These are phyloP conservation scores for Allobates femoralis DNA, from an alignment of 2,797 vertebrate genomes.

Conservation along the genomic window DNA sequence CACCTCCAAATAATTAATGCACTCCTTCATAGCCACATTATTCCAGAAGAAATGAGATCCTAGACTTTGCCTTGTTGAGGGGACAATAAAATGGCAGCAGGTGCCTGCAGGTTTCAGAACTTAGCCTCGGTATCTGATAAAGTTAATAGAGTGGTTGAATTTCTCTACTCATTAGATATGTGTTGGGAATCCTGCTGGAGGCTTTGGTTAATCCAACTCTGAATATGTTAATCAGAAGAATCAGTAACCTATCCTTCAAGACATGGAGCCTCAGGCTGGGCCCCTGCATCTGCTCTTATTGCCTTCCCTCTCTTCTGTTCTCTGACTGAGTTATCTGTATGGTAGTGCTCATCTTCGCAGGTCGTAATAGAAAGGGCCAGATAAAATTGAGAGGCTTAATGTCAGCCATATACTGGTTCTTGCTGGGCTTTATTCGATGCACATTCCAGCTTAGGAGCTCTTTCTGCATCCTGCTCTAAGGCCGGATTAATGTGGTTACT, in stretches of 20 bases:
- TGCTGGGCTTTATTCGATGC: conserved; percentile 54
- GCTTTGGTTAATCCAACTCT: conserved; percentile 63
- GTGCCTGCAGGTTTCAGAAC: conserved; percentile 59
- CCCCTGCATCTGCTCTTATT: conserved; percentile 52
- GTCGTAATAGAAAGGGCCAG: conserved; percentile 61
- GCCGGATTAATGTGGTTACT: conserved; percentile 82
- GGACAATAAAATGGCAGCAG: conserved; percentile 55
- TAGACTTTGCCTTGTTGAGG: conserved; percentile 52
- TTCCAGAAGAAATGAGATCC: conserved; percentile 44
- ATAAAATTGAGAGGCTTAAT: conserved; percentile 63
- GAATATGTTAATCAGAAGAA: conserved; percentile 64
- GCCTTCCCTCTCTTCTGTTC: conserved; percentile 54
- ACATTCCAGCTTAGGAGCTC: conserved; percentile 60
- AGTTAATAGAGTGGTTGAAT: conserved; percentile 63
- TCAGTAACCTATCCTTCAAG: conserved; percentile 62
- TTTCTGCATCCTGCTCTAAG: conserved; percentile 74
- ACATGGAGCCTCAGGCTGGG: conserved; percentile 46
- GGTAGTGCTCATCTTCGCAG: conserved; percentile 56
- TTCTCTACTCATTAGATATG: conserved; percentile 62
- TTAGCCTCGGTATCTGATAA: conserved; percentile 60
- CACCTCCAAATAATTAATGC: conserved; percentile 24
- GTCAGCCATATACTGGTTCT: conserved; percentile 57
- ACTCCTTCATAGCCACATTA: conserved; percentile 35
- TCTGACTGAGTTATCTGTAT: conserved; percentile 52
- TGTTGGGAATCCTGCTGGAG: conserved; percentile 62